Percentiles rank a stretch among this genome's conserved stretches.
These are phyloP conservation scores for Macrobrachium rosenbergii DNA, from an alignment of 1,140 invertebrate species.

Conservation along the genomic window DNA sequence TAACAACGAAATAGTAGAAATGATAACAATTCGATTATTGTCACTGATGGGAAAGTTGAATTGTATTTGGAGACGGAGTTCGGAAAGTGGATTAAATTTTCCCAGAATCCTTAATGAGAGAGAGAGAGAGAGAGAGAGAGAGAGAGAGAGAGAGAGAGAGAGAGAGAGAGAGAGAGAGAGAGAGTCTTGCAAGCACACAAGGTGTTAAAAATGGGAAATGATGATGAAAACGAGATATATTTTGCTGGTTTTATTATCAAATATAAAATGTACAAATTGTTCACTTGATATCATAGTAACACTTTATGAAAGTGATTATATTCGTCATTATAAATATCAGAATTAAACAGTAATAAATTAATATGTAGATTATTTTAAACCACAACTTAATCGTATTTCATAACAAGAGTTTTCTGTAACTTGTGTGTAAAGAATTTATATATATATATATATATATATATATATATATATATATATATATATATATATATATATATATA, in stretches of 20 bases:
- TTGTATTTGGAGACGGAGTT: too few relatives aligned
- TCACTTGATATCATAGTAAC: not conserved
- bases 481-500: not conserved
- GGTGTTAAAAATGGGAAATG: not conserved
- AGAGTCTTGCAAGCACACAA: too few relatives aligned
- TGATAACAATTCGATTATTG: too few relatives aligned
- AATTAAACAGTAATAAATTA: not conserved
- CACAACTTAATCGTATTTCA: too few relatives aligned
- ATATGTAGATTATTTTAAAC: too few relatives aligned
- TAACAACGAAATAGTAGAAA: too few relatives aligned
- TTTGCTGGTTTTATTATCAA: conserved; percentile 34
- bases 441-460: not conserved
- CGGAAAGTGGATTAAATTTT: not conserved
- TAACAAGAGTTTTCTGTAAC: too few relatives aligned
- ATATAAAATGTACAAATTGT: conserved; percentile 46
- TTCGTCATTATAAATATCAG: not conserved
- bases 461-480: not conserved
- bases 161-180: not conserved
- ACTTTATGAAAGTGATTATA: not conserved
- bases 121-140: not conserved
- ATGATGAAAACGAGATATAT: not conserved
- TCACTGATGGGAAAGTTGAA: too few relatives aligned
- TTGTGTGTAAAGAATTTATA: too few relatives aligned
- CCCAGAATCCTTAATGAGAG: too few relatives aligned
- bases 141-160: conserved; percentile 18